Evolutionary conservation across 2,888 invertebrate genomes (phyloP).

Genomic region (Dendrolimus pini): DNA sequence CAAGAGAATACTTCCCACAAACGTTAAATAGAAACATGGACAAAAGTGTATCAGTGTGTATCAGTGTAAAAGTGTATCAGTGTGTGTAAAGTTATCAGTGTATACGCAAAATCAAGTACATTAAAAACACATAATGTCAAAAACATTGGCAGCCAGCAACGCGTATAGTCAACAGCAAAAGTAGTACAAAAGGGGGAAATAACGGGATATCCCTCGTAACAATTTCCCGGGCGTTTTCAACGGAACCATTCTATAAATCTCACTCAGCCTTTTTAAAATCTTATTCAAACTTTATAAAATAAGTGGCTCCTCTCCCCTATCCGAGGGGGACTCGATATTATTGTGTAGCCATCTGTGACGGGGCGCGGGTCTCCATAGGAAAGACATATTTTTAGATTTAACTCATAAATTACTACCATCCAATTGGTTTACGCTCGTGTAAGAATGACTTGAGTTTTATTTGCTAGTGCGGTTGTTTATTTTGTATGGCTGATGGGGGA

Average conservation of each 20-base stretch:
- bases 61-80: too few species aligned
- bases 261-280: conserved; percentile 66
- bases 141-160: conserved; percentile 10
- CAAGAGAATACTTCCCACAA: too few species aligned
- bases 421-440: conserved; percentile 73
- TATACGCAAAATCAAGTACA: too few species aligned
- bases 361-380: conserved; percentile 55
- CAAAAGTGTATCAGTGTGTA: too few species aligned
- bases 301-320: conserved; percentile 58
- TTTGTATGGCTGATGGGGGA: conserved; percentile 7
- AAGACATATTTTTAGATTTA: conserved; percentile 75
- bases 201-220: conserved; percentile 33
- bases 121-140: not conserved
- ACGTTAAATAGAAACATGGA: too few species aligned
- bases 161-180: conserved; percentile 10
- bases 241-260: conserved; percentile 46
- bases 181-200: conserved; percentile 18
- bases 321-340: conserved; percentile 59
- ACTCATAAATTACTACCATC: conserved; percentile 72
- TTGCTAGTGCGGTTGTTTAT: conserved; percentile 59
- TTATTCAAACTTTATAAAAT: conserved; percentile 75
- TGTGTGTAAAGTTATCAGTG: too few species aligned
- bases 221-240: conserved; percentile 36
- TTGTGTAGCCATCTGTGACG: conserved; percentile 75
- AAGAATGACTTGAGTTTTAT: conserved; percentile 63